Conservation (phyloP, 2,113 vertebrate genomes). For the Trematocara marginatum region DNA sequence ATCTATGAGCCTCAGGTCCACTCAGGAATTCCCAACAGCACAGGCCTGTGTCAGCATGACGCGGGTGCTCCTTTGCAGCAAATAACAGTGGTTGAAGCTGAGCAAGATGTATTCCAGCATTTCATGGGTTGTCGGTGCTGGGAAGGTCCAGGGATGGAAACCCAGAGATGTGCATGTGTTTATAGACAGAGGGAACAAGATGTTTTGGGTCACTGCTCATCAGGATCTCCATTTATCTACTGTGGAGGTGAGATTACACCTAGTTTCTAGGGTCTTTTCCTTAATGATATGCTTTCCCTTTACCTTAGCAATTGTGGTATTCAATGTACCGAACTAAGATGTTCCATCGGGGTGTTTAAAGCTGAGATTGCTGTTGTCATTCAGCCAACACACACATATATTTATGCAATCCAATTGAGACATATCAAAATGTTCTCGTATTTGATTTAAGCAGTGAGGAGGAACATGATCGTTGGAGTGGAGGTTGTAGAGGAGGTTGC, state of each 20-base stretch:
- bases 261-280: background rate
- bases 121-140: background rate
- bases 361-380: background rate
- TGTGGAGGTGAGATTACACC: slow-evolving; percentile 1
- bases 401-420: background rate
- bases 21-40: background rate
- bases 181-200: background rate
- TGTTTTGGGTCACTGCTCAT: background rate
- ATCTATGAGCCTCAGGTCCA: background rate
- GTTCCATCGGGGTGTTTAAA: background rate
- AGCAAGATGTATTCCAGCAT: background rate
- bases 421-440: background rate
- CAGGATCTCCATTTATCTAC: background rate
- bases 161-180: background rate
- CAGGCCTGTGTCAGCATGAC: background rate
- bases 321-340: background rate
- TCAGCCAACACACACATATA: background rate
- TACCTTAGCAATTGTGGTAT: background rate
- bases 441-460: slow-evolving; percentile 8
- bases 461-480: slow-evolving; percentile 31
- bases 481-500: slow-evolving; percentile 47
- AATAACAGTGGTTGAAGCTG: background rate
- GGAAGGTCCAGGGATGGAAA: background rate
- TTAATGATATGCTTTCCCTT: background rate
- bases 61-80: background rate